Evolutionary conservation across 2,113 vertebrate species (phyloP).

Genomic region (Trichomycterus rosablanca): DNA sequence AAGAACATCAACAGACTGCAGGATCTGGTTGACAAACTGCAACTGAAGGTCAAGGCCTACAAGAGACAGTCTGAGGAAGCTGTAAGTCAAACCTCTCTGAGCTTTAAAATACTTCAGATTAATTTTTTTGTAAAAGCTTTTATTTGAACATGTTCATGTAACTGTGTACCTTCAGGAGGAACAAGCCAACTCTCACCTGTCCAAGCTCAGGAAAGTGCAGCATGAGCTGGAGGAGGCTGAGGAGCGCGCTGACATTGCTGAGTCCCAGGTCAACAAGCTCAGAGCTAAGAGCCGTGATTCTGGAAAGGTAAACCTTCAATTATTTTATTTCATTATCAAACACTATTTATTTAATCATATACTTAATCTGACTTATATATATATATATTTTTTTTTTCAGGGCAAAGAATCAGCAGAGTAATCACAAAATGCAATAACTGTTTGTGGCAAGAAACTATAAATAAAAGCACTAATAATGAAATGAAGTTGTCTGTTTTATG

Average conservation of each 20-base stretch:
- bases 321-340: background rate
- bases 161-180: constrained; percentile 54
- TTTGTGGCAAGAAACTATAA: background rate
- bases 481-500: background rate
- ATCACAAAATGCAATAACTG: background rate
- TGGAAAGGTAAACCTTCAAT: constrained; percentile 48
- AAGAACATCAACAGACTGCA: constrained; percentile 46
- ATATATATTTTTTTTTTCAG: background rate
- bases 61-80: constrained; percentile 89
- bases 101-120: background rate
- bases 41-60: constrained; percentile 86
- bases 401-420: constrained; percentile 15
- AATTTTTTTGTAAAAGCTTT: background rate
- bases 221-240: constrained; percentile 78
- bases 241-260: constrained; percentile 74
- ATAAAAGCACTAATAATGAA: background rate
- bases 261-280: constrained; percentile 77
- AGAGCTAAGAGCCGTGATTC: constrained; percentile 70
- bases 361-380: background rate
- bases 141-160: background rate
- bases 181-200: constrained; percentile 56
- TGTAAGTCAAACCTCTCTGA: constrained; percentile 14
- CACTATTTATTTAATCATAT: background rate
- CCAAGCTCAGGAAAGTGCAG: constrained; percentile 71
- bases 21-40: constrained; percentile 72